A percentile compares a stretch with the other conserved stretches of the same genome.
Conservation (phyloP, 2,797 vertebrate genomes). For the Morus bassanus region DNA sequence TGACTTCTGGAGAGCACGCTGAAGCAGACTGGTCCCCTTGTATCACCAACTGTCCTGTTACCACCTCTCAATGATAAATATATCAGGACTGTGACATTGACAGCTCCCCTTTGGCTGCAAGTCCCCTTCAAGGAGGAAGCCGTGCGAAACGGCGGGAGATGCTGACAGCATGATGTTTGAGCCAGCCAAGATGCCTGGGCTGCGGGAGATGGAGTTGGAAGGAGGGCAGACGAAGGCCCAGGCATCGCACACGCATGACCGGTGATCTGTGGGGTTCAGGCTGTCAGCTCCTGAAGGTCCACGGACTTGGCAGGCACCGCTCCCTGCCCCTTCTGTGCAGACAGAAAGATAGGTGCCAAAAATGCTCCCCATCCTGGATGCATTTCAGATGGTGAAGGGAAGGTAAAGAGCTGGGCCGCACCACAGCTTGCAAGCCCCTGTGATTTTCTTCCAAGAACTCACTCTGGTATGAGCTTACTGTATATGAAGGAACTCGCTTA, state of each 20-base stretch:
- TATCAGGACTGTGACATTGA: not conserved
- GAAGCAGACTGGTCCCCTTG: not conserved
- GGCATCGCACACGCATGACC: not conserved
- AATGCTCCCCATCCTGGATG: not conserved
- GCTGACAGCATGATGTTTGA: not conserved
- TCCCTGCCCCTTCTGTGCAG: constrained; percentile 37
- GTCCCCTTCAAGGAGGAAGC: not conserved
- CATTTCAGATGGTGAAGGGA: not conserved
- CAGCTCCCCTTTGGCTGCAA: not conserved
- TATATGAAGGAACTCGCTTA: not conserved
- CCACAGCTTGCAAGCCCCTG: not conserved
- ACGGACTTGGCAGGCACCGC: not conserved
- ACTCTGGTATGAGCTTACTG: not conserved
- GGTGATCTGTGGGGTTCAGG: constrained; percentile 48
- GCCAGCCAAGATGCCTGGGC: not conserved
- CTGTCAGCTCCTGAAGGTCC: constrained; percentile 24
- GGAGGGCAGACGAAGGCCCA: not conserved
- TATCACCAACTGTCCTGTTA: not conserved
- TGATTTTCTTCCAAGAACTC: not conserved
- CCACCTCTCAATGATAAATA: not conserved
- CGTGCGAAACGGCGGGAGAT: accelerated
- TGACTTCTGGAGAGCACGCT: not conserved
- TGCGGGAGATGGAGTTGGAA: not conserved
- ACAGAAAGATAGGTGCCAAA: not conserved
- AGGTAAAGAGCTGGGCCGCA: not conserved